Evolutionary conservation across 2,797 vertebrate species (phyloP), one percentile per base, ranked within the genome.

Genomic region (Paratrypauchen microcephalus): DNA sequence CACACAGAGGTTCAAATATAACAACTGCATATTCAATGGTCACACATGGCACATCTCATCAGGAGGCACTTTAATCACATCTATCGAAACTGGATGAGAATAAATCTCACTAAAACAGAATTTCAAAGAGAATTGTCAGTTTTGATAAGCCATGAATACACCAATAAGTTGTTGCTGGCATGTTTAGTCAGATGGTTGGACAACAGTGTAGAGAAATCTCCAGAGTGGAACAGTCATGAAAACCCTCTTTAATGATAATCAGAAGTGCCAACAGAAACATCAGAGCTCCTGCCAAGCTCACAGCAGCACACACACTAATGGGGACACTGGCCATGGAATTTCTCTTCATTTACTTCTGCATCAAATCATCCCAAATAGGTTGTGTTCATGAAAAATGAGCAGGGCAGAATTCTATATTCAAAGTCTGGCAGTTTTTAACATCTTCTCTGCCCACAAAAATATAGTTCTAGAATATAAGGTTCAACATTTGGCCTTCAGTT

Each of bases 241-340:
- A 71, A 65, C 56, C 28, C 5, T 58, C 59, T 72, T 72, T 65
- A 69, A 61, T 74, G 65, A 65, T 26, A 54, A 69, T 63, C 50
- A 54, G 26, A 52, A 48, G 5, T 45, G 57, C 48, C 41, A 58
- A 48, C 19, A 32, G 9, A 28, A 41, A 65, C 39, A 36, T 18
- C 28, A 2, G 36, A 26, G 36, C 55, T 26, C 6, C 4, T 26
- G 23, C 30, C 59, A 41, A 28, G 1, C n/a, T 68, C 48, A 54
- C 24, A 15, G 13, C 28, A 5, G 59, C n/a, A 50, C 21, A 15
- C 15, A 66, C 24, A 54, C 19, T 36, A 23, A 54, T 16, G 63
- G 24, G 56, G 41, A 70, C 61, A 36, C 2, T 61, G 45, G 21
- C 48, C 47, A 15, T 66, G n/a, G 13, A 54, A 45, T 15, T 24